phyloP scores from a whole-genome alignment of 2,888 invertebrate species.

The Conistra vaccinii region DNA sequence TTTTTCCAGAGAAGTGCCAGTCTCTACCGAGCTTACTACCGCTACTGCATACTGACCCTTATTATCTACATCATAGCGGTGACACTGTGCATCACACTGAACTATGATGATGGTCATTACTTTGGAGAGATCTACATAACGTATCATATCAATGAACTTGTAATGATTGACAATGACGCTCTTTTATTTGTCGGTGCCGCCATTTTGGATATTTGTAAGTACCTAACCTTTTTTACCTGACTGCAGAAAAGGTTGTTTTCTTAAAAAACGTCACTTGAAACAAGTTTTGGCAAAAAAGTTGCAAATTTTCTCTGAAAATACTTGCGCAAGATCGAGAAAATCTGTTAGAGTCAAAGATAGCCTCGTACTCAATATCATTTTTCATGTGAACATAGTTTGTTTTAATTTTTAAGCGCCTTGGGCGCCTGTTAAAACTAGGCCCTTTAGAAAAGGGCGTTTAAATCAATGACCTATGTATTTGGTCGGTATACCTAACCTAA shows the following conservation, averaged over 20 bases:
- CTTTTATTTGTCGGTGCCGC: background rate
- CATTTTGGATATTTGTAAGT: constrained; percentile 31
- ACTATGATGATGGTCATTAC: background rate
- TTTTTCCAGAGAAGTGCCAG: constrained; percentile 27
- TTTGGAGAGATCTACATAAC: constrained; percentile 27
- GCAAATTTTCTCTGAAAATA: background rate
- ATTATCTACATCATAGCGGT: constrained; percentile 6
- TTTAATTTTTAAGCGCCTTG: no score
- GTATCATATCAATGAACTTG: background rate
- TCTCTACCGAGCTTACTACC: constrained; percentile 24
- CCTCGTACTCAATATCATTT: no score
- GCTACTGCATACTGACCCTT: constrained; percentile 32
- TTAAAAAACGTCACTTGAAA: background rate
- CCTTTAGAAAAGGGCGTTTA: background rate
- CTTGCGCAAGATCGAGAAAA: no score
- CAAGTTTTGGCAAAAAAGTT: background rate
- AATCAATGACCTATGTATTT: background rate
- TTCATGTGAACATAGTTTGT: background rate
- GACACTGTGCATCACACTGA: background rate
- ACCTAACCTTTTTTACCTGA: background rate
- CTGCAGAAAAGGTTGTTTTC: background rate
- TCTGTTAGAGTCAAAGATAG: background rate
- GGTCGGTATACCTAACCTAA: background rate
- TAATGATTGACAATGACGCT: fast-evolving
- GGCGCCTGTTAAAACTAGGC: no score